Conservation (phyloP, 2,888 invertebrate species). For the Acleris emargana region DNA sequence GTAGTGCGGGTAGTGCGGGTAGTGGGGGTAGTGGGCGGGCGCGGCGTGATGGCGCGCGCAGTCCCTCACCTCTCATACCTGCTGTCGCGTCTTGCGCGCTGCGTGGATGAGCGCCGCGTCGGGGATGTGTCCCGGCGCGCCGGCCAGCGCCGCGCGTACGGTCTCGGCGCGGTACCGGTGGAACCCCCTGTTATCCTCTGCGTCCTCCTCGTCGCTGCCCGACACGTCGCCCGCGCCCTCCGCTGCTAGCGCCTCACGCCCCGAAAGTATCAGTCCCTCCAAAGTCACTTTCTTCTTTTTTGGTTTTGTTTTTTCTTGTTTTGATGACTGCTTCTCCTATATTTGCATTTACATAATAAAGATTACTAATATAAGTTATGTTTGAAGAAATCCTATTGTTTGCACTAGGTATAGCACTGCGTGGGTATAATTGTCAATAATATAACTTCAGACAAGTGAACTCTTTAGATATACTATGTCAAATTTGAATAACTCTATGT, state of each 20-base stretch:
- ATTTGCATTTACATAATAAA: constrained; percentile 39
- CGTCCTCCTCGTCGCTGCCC: constrained; percentile 82
- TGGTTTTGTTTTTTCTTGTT: constrained; percentile 50
- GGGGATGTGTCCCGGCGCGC: constrained; percentile 94
- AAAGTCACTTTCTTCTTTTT: constrained; percentile 73
- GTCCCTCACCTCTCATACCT: constrained; percentile 92
- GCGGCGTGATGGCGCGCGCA: constrained; percentile 51
- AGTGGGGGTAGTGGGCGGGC: neutral
- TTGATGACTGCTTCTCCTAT: constrained; percentile 52
- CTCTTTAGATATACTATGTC: too few relatives aligned
- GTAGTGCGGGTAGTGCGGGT: neutral
- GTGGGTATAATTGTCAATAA: too few relatives aligned
- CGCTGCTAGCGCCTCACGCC: constrained; percentile 92
- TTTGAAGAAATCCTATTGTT: too few relatives aligned
- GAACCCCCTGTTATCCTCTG: constrained; percentile 71
- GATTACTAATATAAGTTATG: neutral
- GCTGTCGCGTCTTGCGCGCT: constrained; percentile 96
- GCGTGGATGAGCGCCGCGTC: constrained; percentile 99
- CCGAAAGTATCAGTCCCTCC: constrained; percentile 87
- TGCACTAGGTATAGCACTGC: too few relatives aligned
- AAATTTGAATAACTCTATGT: too few relatives aligned
- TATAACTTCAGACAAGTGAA: too few relatives aligned
- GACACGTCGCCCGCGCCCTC: constrained; percentile 87
- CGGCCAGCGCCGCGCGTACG: constrained; percentile 89
- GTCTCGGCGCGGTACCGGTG: constrained; percentile 85